Evolutionary conservation across 2,797 vertebrate species (phyloP).

Genomic region (Hafferia zeledoni): DNA sequence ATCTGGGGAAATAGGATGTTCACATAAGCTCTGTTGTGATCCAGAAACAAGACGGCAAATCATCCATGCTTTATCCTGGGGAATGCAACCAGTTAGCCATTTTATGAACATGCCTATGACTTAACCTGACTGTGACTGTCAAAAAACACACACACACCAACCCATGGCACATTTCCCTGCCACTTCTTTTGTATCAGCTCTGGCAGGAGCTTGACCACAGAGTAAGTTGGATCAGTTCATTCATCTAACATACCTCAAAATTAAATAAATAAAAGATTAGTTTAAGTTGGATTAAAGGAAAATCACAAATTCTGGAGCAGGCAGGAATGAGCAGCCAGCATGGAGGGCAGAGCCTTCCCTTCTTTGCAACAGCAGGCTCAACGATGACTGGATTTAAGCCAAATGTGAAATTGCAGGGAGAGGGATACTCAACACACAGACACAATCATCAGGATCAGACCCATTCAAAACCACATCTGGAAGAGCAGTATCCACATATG

Average conservation of each 20-base stretch:
- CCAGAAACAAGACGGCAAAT: neutral
- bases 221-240: neutral
- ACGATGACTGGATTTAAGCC: neutral
- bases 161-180: neutral
- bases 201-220: neutral
- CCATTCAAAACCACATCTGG: neutral
- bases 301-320: neutral
- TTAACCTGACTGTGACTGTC: neutral
- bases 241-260: constrained; percentile 1
- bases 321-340: constrained; percentile 7
- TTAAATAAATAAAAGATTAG: constrained; percentile 33
- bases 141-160: neutral
- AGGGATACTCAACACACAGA: neutral
- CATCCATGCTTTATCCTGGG: neutral
- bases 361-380: neutral
- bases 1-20: neutral
- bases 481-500: neutral
- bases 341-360: neutral
- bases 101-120: neutral
- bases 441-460: neutral
- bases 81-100: neutral
- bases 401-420: neutral
- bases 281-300: constrained; percentile 35
- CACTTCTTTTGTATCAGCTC: neutral
- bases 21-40: neutral